Percentiles rank a stretch among this genome's conserved stretches.
Evolutionary conservation across 1,140 invertebrate species (phyloP).

Genomic region (Rhyzopertha dominica): DNA sequence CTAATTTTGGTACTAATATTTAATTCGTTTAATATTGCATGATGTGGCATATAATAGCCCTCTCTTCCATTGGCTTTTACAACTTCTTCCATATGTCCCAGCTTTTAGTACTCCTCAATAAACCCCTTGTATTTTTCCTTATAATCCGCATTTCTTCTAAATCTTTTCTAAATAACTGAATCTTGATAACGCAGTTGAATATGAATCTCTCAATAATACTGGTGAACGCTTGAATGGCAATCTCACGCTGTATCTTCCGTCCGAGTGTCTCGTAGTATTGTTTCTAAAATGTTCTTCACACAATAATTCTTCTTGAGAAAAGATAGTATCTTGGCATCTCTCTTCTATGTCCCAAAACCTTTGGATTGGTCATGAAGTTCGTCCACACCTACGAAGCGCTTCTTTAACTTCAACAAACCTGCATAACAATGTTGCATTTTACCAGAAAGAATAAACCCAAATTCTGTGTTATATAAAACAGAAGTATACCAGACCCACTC

Average conservation of each 20-base stretch:
- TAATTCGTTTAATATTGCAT: conserved; percentile 36
- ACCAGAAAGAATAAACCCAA: conserved; percentile 8
- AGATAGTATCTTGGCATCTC: not conserved
- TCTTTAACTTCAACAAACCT: conserved; percentile 4
- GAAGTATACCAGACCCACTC: not conserved
- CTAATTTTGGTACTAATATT: conserved; percentile 34
- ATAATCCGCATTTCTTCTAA: conserved; percentile 9
- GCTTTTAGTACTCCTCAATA: conserved; percentile 34
- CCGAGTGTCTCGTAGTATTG: conserved; percentile 20
- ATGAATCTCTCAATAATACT: conserved; percentile 21
- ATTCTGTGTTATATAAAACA: conserved; percentile 8
- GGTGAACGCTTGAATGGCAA: conserved; percentile 26
- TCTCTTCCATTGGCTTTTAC: no score
- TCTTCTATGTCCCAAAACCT: conserved; percentile 12
- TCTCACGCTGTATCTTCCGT: conserved; percentile 29
- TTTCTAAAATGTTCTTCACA: conserved; percentile 30
- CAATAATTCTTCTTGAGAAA: conserved; percentile 21
- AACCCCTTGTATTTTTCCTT: conserved; percentile 28
- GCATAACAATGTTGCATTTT: no score
- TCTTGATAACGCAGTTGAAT: conserved; percentile 8
- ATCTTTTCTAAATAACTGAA: conserved; percentile 16
- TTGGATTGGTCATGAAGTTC: conserved; percentile 5
- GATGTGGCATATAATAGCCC: conserved; percentile 46
- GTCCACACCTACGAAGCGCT: conserved; percentile 1
- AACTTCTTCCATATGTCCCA: conserved; percentile 30